Base-by-base conservation (phyloP, 2,888 invertebrate species). In the Campoplex nolae region DNA sequence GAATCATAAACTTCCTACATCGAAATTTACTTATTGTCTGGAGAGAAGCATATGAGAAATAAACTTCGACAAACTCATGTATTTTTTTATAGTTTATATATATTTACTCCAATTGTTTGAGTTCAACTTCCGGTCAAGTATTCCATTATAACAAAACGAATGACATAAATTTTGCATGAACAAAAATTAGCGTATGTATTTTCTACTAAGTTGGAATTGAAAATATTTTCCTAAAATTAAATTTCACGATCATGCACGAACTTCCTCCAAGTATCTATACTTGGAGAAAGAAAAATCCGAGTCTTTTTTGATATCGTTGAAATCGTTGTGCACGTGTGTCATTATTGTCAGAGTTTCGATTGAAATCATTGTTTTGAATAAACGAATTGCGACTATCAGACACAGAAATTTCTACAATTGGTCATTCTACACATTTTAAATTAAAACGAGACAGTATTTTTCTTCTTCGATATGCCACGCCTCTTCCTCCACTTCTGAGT, bases 381-480 rank as follows among this genome's bases (percentile, higher is more conserved):
- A 67, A 68, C 38, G 35, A 35, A 58, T 58, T 75, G 23, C 2
- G 58, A 16, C 16, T 38, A 38, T 38, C 38, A 38, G 42, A 18
- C 18, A 18, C 13, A 68, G 67, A 38, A 11, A 78, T 78, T 38
- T 28, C 9, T 13, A 32, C 48, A 35, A 32, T 77, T 77, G 0
- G 13, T n/a, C 13, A 8, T 54, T 48, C 28, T 3, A 3, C 65
- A 42, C 8, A 9, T 32, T 45, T 62, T 32, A n/a, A 32, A 51
- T 28, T 16, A 28, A n/a, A 68, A 48, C 51, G 16, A 54, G 67
- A 32, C 23, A 51, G 45, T 71, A 62, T 71, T 3, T 73, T 32
- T 32, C 67, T 84, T 78, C n/a, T 45, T 58, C 71, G 11, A 23
- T 42, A 78, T 90, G 92, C 92, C 92, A 92, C 92, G 92, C 92